Evolutionary conservation across 2,888 invertebrate species (phyloP), one percentile per base, ranked within the genome.

Genomic region (Listrodromus nycthemerus): DNA sequence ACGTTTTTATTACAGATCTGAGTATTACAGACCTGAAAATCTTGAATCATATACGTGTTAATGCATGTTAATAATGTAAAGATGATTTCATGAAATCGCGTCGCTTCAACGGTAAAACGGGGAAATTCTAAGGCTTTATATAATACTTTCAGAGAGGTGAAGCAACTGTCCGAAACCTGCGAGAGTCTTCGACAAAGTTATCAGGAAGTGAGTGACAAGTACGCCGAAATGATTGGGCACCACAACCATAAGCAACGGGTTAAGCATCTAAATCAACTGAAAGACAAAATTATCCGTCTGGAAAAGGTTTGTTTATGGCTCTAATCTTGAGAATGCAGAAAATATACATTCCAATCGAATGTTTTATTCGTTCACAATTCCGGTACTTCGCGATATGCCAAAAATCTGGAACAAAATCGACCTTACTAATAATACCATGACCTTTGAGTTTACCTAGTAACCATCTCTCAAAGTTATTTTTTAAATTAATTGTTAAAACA

Each of bases 201-300:
- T 52, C 93, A 94, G 86, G 94, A 95, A 80, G 92, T 95, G 70
- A 94, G 94, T 16, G 90, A 94, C 66, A 95, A 95, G 86, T 95
- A 95, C 89, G 95, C 95, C 1, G 94, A 95, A 82, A 91, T 95
- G 71, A 91, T 96, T n/a, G 95, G 95, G 0, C 95, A 96, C 88
- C 95, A 95, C 86, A 96, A 96, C 90, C 95, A 95, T 85, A 95
- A 95, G 87, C 96, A 96, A 90, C 96, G 95, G 90, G 95, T 96
- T 69, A 95, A 95, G 80, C 95, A 96, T 88, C 88, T 95, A 27
- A 89, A 91, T 1, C 94, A 94, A 83, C 86, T 95, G 27, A 95
- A 94, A 89, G 91, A 91, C 24, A 94, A 94, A 87, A 93, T 94
- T 85, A 89, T 91, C 61, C 93, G 93, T 84, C 88, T 95, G 55